These are phyloP conservation scores for Neopipo cinnamomea DNA, from an alignment of 2,113 vertebrate species.

Conservation along the genomic window DNA sequence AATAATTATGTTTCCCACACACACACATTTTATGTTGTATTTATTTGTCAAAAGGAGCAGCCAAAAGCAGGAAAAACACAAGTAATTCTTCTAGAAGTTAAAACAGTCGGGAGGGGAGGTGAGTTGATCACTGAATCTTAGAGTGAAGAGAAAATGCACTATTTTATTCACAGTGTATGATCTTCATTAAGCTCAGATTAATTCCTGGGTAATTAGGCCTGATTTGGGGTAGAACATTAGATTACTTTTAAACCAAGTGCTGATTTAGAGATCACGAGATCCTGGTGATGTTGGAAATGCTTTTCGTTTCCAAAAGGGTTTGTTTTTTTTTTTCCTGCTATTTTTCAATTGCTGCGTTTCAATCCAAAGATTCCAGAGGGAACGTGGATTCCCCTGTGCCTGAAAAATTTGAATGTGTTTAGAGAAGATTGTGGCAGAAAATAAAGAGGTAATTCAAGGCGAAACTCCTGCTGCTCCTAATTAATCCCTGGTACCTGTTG, in stretches of 20 bases:
- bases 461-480: not conserved
- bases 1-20: slow-evolving; percentile 26
- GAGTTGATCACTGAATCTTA: fast-evolving
- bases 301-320: not conserved
- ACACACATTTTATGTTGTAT: not conserved
- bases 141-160: not conserved
- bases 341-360: not conserved
- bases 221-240: not conserved
- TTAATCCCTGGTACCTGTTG: not conserved
- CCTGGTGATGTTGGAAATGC: not conserved
- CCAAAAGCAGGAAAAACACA: not conserved
- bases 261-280: not conserved
- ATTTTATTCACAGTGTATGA: fast-evolving
- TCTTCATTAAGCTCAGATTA: not conserved
- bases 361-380: not conserved
- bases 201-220: not conserved
- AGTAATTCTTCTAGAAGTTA: not conserved
- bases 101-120: not conserved
- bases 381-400: not conserved
- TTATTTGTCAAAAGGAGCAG: slow-evolving; percentile 3
- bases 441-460: not conserved
- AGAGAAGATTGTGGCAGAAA: not conserved
- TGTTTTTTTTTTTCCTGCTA: not conserved
- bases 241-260: not conserved
- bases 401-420: not conserved